A percentile compares a stretch with the other conserved stretches of the same genome.
These are phyloP conservation scores for Cyclophora punctaria DNA, from an alignment of 2,888 invertebrate genomes.

Conservation along the genomic window DNA sequence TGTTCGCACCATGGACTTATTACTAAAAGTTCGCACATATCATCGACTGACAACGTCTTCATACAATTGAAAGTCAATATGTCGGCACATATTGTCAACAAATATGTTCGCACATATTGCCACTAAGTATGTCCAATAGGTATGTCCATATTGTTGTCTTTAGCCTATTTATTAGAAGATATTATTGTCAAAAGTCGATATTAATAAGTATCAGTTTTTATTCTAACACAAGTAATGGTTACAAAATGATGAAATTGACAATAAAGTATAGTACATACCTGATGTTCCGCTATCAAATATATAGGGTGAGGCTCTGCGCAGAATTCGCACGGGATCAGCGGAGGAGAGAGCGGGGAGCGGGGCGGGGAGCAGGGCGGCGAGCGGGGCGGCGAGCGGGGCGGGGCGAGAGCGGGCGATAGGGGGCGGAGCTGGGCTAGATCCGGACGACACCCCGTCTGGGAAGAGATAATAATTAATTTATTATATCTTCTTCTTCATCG, in stretches of 20 bases:
- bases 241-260: not conserved
- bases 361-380: not conserved
- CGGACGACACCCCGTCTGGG: conserved; percentile 54
- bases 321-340: conserved; percentile 66
- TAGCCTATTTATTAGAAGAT: not conserved
- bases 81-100: no score
- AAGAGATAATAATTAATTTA: no score
- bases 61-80: no score
- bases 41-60: no score
- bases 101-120: no score
- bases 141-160: no score
- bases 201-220: not conserved
- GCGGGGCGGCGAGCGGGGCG: conserved; percentile 2
- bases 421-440: conserved; percentile 39
- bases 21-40: no score
- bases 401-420: conserved; percentile 6
- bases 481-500: no score
- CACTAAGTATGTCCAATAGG: no score
- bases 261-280: conserved; percentile 29
- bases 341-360: conserved; percentile 15
- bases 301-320: conserved; percentile 50
- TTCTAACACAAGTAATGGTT: not conserved
- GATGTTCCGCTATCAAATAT: conserved; percentile 58
- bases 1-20: no score
- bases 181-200: not conserved